Percentiles rank a stretch among this genome's conserved stretches.
These are phyloP conservation scores for Eilema caniola DNA, from an alignment of 2,888 invertebrate species.

Conservation along the genomic window DNA sequence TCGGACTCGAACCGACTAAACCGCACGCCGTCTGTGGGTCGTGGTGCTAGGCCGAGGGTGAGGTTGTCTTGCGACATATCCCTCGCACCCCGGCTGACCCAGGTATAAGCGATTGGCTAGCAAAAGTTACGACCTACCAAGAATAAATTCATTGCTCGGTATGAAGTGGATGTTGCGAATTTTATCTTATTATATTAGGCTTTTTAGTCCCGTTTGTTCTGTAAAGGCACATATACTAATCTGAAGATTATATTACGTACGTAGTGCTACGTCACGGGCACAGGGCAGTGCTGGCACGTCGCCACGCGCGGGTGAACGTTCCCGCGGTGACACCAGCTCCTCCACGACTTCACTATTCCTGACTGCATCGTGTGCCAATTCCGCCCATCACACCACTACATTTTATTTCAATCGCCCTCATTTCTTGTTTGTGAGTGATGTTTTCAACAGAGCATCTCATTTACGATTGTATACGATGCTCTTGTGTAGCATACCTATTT, in stretches of 20 bases:
- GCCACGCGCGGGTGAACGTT: slow-evolving; percentile 26
- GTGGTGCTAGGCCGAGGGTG: too few relatives aligned
- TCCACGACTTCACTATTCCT: slow-evolving; percentile 13
- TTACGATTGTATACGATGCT: background rate
- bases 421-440: slow-evolving; percentile 11
- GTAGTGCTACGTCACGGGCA: slow-evolving; percentile 5
- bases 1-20: too few relatives aligned
- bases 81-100: too few relatives aligned
- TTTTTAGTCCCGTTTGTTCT: too few relatives aligned
- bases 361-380: slow-evolving; percentile 33
- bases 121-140: too few relatives aligned
- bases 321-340: slow-evolving; percentile 27
- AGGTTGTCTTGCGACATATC: too few relatives aligned
- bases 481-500: background rate
- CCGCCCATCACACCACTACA: slow-evolving; percentile 9
- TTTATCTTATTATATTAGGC: too few relatives aligned
- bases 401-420: slow-evolving; percentile 18
- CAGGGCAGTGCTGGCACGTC: slow-evolving; percentile 6
- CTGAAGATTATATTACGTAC: background rate
- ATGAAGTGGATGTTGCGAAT: too few relatives aligned
- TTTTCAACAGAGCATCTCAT: slow-evolving; percentile 16
- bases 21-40: too few relatives aligned
- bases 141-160: too few relatives aligned
- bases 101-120: too few relatives aligned
- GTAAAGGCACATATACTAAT: background rate